Base-by-base conservation (phyloP, 2,888 invertebrate species). In the Xanthia togata region DNA sequence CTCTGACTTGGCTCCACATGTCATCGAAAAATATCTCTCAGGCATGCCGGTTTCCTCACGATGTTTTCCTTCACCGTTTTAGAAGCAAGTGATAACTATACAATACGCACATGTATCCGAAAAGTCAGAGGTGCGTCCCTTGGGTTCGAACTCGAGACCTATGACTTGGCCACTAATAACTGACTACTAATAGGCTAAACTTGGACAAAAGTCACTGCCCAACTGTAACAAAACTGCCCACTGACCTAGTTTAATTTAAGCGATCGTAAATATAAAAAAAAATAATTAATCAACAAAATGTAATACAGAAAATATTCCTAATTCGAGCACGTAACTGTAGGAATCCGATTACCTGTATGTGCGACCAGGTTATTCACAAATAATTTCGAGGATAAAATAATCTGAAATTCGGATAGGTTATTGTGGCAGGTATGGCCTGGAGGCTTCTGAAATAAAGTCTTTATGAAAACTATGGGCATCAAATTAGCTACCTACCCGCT, bases 291-390 rank as follows among this genome's bases (percentile, higher is more conserved):
- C 35, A 26, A 17, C 50, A 23, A 41, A 35, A 64, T 55, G 14
- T 70, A 31, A 41, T 23, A 55, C 2, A 59, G 35, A 53, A 55
- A 71, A 67, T 55, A 63, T 68, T 17, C 5, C 31, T 70, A 65
- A 84, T 72, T 79, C 14, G 23, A 57, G 26, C 35, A 44, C 60
- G 55, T 53, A 26, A 59, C 41, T 41, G 35, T 44, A 47, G 63
- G 38, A 65, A 80, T 77, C 59, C 26, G 53, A 72, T 75, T 73
- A 79, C 59, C 50, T 23, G 57, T 65, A 38, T 73, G 59, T 76
- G 35, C 59, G 53, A 78, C 70, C 68, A 50, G 23, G 17, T 59
- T 12, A 79, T 64, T 31, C 60, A 41, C 53, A 26, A 73, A 76
- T 41, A 73, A 75, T 76, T 69, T 74, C 35, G 0, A 26, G 57